These are phyloP conservation scores for Drosophila ochracea DNA, from an alignment of 2,888 invertebrate genomes.

Conservation along the genomic window DNA sequence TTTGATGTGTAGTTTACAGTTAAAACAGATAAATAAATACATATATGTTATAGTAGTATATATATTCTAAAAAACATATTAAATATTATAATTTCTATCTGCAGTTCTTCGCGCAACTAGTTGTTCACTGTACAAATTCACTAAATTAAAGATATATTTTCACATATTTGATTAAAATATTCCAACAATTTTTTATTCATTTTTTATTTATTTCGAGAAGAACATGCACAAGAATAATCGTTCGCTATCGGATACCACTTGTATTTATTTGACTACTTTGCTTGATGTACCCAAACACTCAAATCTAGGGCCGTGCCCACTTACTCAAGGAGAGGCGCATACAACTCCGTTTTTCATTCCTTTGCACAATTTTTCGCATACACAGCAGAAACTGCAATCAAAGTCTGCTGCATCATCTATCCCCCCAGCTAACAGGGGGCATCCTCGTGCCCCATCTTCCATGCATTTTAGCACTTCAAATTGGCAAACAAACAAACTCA, in stretches of 20 bases:
- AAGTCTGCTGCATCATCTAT: conserved; percentile 50
- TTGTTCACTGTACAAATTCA: neutral
- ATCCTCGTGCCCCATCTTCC: conserved; percentile 6
- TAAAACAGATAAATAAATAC: neutral
- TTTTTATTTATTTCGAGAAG: neutral
- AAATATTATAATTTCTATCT: no score
- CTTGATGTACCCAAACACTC: conserved; percentile 12
- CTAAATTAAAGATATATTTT: neutral
- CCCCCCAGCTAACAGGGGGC: conserved; percentile 11
- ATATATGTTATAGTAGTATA: neutral
- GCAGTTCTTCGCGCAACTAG: neutral
- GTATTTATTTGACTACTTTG: conserved; percentile 12
- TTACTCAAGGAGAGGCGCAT: conserved; percentile 3
- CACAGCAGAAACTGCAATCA: conserved; percentile 77
- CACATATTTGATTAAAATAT: neutral
- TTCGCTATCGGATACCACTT: conserved; percentile 1
- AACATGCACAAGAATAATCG: neutral
- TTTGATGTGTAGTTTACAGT: neutral
- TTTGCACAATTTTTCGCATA: conserved; percentile 50
- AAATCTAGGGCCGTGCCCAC: conserved; percentile 30
- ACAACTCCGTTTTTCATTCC: conserved; percentile 1
- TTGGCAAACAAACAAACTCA: conserved; percentile 78
- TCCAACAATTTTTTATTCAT: neutral
- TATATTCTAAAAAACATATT: neutral
- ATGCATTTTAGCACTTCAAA: conserved; percentile 72